Base-by-base conservation (phyloP, 2,113 vertebrate species). In the Microcebus tavaratra region DNA sequence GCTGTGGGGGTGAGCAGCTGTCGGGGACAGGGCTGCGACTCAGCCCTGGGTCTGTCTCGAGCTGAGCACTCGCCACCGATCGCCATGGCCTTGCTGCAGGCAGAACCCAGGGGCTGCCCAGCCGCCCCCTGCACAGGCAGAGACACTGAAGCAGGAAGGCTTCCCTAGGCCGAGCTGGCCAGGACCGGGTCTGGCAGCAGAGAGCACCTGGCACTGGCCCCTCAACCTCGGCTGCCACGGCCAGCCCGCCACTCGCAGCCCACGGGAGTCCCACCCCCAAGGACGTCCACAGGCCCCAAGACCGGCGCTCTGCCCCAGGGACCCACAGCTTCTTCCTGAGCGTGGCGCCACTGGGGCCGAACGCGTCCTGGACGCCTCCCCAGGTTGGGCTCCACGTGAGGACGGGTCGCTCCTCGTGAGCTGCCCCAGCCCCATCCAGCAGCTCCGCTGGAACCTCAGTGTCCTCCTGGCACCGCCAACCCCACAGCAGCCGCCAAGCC, bases 1-100 rank as follows among this genome's bases (percentile, higher is more conserved):
- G 34, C 6, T 11, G 7, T 12, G 6, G 10, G 23, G 45, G 18
- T 1, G 53, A 45, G 39, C 20, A 25, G 12, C 6, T 0, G 8
- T 76, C 12, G 2, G 15, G 59, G 34, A 8, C 21, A 21, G 10
- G 1, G 29, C 50, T 1, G 50, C 8, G 78, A 45, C 18, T 14
- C 91, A 29, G 3, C 53, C 15, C 48, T 0, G 53, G 3, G 27
- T 15, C 21, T 61, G 36, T 14, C 5, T 15, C 23, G 39, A 21
- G 61, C 31, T 9, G 27, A 14, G 75, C 42, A 21, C 65, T 57
- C 6, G 53, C 18, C 55, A 21, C 18, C 18, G 6, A 53, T 53
- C 4, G 15, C 53, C 15, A 5, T 17, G 18, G 18, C 55, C 20
- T 55, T 18, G 6, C 55, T 18, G 55, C 55, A 55, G 55, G 55